Evolutionary conservation across 2,797 vertebrate genomes (phyloP).

Genomic region (Poeciliopsis turneri): DNA sequence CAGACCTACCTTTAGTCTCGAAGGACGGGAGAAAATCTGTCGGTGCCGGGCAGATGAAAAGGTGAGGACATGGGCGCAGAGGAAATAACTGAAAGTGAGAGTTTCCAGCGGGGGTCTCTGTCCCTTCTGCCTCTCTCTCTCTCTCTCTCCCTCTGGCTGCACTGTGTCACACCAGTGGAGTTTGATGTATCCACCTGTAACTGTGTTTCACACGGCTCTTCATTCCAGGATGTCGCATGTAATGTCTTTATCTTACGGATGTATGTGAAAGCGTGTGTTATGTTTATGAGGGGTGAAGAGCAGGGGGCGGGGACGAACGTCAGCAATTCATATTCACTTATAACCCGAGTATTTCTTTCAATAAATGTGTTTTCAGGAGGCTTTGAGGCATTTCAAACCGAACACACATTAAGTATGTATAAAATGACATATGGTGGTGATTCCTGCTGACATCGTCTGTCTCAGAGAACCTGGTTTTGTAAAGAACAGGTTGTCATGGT

Average conservation of each 20-base stretch:
- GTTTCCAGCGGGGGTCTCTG: not conserved
- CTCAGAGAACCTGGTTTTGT: not conserved
- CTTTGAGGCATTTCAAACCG: not conserved
- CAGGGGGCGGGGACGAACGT: not conserved
- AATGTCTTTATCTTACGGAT: not conserved
- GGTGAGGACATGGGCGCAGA: not conserved
- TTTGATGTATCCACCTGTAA: not conserved
- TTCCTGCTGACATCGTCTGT: not conserved
- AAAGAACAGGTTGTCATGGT: not conserved
- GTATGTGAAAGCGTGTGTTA: not conserved
- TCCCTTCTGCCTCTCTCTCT: not conserved
- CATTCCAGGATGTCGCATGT: not conserved
- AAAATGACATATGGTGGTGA: not conserved
- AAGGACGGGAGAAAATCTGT: too few relatives aligned
- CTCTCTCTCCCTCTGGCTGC: not conserved
- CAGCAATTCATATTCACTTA: not conserved
- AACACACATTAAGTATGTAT: not conserved
- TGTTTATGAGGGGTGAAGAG: not conserved
- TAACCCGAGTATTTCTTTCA: not conserved
- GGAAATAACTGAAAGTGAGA: not conserved
- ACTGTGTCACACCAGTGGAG: not conserved
- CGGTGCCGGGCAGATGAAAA: not conserved
- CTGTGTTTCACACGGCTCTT: not conserved
- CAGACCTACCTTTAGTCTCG: not conserved
- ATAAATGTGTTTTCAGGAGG: not conserved